phyloP scores from a whole-genome alignment of 2,888 invertebrate species.

The Andricus quercusramuli region DNA sequence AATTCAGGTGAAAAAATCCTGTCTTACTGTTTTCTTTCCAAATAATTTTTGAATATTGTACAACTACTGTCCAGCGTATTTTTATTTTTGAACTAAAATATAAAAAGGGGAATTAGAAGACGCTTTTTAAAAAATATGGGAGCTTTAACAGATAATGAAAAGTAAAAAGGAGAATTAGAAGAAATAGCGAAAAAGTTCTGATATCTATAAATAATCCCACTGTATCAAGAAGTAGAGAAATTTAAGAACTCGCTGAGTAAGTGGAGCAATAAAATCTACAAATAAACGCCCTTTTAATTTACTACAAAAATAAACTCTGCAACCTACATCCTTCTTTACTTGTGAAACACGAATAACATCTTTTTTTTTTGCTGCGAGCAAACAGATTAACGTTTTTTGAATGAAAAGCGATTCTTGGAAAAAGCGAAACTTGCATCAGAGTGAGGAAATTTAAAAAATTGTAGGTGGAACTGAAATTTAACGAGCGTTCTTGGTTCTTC shows the following conservation, averaged over 20 bases:
- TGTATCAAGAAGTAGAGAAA: background rate
- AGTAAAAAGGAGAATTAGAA: background rate
- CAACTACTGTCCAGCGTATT: no score
- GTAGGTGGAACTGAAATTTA: background rate
- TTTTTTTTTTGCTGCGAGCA: background rate
- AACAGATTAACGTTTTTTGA: background rate
- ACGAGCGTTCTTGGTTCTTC: conserved; percentile 5
- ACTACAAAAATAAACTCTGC: conserved; percentile 25
- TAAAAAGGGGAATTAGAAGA: no score
- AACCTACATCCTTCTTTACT: background rate
- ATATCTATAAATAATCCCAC: background rate
- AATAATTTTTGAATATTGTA: background rate
- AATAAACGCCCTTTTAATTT: conserved; percentile 24
- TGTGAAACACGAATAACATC: conserved; percentile 1
- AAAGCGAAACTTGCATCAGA: conserved; percentile 14
- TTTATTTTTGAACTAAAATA: no score
- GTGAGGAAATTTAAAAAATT: background rate
- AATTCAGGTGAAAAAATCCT: background rate
- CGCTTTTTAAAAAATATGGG: background rate
- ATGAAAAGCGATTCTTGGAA: background rate
- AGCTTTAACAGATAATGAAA: background rate
- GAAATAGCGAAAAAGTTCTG: background rate
- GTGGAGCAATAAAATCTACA: conserved; percentile 6
- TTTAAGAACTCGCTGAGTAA: conserved; percentile 5
- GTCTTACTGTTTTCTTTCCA: background rate